Base-by-base conservation (phyloP, 1,140 invertebrate species). In the Lysiphlebus fabarum region DNA sequence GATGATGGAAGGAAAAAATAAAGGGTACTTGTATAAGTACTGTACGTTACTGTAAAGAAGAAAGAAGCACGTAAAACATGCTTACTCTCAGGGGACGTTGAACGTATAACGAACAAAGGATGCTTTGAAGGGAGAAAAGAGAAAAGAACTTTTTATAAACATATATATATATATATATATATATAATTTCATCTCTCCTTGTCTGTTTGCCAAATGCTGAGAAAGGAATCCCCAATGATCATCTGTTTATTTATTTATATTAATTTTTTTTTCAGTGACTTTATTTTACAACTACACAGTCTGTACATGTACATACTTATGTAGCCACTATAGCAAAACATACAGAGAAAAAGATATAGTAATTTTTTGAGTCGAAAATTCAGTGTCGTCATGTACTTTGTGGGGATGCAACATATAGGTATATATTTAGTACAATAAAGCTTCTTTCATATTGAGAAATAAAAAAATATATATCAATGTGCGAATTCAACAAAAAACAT, bases 51-150 rank as follows among this genome's bases (percentile, higher is more conserved):
- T 63, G 58, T 53, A 33, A 38, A 57, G 56, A 41, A 53, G 49
- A 48, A 63, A 44, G 44, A 50, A 61, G 64, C 62, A 62, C 62
- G 67, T 64, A 51, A 37, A 66, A 66, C 63, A 70, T 62, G 64
- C 62, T 62, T 59, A 65, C 56, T 73, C 72, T 63, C 68, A 49
- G 59, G 67, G 67, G 70, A 69, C 57, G 56, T 62, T 56, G 64
- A 64, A 70, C 65, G 62, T 67, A 40, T 26, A 12, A 63, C 58
- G 69, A 73, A 74, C 71, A 74, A 72, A 73, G 69, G 69, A 70
- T 59, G 66, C 67, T 71, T 73, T 69, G 66, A 72, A 69, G 69
- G 72, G 64, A 70, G 62, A 61, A 58, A 59, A 62, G 63, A 59
- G 55, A 49, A 45, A 61, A 48, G 56, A 51, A 58, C 53, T 41